phyloP scores from a whole-genome alignment of 2,888 invertebrate genomes.

The Polyommatus iphigenia region DNA sequence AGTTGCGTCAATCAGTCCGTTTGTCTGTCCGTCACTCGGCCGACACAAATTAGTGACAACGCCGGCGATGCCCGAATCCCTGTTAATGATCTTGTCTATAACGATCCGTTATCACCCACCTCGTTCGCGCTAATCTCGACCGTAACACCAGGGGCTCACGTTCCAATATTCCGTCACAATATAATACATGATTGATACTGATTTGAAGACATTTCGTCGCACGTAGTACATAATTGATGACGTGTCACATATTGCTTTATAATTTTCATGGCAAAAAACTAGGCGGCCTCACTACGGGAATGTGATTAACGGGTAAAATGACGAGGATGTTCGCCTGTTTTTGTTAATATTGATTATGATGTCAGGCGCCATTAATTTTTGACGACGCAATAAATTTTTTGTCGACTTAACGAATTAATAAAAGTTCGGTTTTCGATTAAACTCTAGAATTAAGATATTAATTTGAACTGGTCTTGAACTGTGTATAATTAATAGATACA shows the following conservation, averaged over 20 bases:
- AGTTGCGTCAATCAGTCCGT: slow-evolving; percentile 68
- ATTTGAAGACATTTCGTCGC: slow-evolving; percentile 35
- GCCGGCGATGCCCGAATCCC: slow-evolving; percentile 48
- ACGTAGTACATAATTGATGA: slow-evolving; percentile 42
- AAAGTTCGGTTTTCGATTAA: neutral
- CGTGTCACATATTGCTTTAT: slow-evolving; percentile 39
- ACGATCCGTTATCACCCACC: slow-evolving; percentile 36
- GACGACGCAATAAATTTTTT: slow-evolving; percentile 14
- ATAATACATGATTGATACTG: slow-evolving; percentile 37
- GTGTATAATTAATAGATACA: neutral
- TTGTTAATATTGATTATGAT: slow-evolving; percentile 29
- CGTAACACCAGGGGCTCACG: slow-evolving; percentile 27
- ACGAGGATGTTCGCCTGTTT: slow-evolving; percentile 27
- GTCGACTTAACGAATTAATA: neutral
- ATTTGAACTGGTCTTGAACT: neutral
- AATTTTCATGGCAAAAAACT: slow-evolving; percentile 35
- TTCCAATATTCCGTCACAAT: slow-evolving; percentile 27
- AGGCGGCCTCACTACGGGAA: slow-evolving; percentile 26
- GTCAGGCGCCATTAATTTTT: slow-evolving; percentile 21
- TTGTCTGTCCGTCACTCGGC: slow-evolving; percentile 59
- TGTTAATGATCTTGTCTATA: slow-evolving; percentile 61
- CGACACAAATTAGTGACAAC: slow-evolving; percentile 68
- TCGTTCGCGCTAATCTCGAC: slow-evolving; percentile 15
- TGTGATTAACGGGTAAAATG: slow-evolving; percentile 24
- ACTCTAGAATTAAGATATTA: neutral